phyloP scores from a whole-genome alignment of 2,797 vertebrate genomes.

The Parauchenoglanis ngamensis region DNA sequence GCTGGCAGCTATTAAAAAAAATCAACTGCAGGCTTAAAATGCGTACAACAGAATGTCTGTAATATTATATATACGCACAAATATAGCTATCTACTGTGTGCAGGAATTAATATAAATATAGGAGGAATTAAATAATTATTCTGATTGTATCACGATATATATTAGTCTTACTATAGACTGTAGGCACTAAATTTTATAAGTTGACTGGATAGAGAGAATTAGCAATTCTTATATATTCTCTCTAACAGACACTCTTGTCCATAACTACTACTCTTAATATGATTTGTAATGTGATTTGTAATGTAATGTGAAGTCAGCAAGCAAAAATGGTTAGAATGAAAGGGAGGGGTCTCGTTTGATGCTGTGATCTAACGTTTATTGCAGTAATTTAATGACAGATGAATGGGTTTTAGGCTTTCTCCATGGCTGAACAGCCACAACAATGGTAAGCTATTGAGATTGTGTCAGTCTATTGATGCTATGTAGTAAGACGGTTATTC shows the following conservation, averaged over 20 bases:
- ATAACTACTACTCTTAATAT: neutral
- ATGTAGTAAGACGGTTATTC: neutral
- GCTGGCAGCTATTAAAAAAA: neutral
- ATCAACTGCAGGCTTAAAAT: neutral
- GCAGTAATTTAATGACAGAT: constrained; percentile 69
- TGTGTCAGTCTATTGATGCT: constrained; percentile 54
- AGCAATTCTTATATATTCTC: neutral
- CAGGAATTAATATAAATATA: neutral
- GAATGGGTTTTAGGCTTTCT: constrained; percentile 53
- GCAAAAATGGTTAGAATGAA: constrained; percentile 45
- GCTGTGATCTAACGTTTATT: constrained; percentile 67
- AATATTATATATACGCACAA: neutral
- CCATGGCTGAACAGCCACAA: constrained; percentile 50
- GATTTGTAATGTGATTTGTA: neutral
- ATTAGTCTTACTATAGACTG: neutral
- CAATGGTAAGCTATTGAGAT: constrained; percentile 30
- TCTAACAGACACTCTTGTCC: too few species aligned
- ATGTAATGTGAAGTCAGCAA: neutral
- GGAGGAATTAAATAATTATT: neutral
- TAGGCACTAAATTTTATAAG: neutral
- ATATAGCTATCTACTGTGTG: neutral
- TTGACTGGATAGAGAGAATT: neutral
- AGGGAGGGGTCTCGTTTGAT: constrained; percentile 62
- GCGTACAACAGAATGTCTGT: neutral
- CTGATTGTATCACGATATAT: neutral